Evolutionary conservation across 2,888 invertebrate genomes (phyloP), one percentile per base, ranked within the genome.

Genomic region (Andrena hattorfiana): DNA sequence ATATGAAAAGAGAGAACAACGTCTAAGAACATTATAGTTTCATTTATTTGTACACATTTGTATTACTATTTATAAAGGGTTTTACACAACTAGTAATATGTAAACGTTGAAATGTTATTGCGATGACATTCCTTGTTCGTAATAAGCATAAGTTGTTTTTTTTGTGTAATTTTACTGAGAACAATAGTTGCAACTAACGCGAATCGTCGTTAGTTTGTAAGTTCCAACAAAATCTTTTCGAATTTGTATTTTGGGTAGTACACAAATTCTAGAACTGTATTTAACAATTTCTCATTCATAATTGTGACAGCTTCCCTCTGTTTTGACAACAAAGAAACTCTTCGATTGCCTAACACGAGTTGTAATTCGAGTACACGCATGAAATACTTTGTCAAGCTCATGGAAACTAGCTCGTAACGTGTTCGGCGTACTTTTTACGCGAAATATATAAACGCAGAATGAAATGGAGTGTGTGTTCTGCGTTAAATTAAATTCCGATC

Each of bases 21-120:
- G 2, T 59, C 23, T 72, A 79, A 63, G 49, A 79, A 81, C 68
- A 26, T 79, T 76, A 79, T 75, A 69, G 70, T 42, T 68, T 76
- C 54, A 78, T 81, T 77, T 80, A 81, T 78, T 81, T 81, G 56
- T 81, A 78, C 72, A 71, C 26, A n/a, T 42, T 59, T 35, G n/a
- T 72, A 56, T 63, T 62, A 56, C 54, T 68, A 78, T 54, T 72
- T 81, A 35, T 72, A 81, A 59, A 81, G 67, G 54, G 54, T 32
- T 28, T 63, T 79, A 81, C 49, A 42, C 49, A 62, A 77, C 30
- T 71, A 72, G 68, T 68, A 72, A 63, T 72, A 49, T 63, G 7
- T 35, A 56, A 16, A 72, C 72, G 56, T 63, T 67, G 62, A 67
- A 69, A 77, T 30, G 5, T 10, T 56, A 63, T 32, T 63, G 48